A percentile compares a stretch with the other conserved stretches of the same genome.
Conservation (phyloP, 1,140 invertebrate genomes). For the Diabrotica virgifera region DNA sequence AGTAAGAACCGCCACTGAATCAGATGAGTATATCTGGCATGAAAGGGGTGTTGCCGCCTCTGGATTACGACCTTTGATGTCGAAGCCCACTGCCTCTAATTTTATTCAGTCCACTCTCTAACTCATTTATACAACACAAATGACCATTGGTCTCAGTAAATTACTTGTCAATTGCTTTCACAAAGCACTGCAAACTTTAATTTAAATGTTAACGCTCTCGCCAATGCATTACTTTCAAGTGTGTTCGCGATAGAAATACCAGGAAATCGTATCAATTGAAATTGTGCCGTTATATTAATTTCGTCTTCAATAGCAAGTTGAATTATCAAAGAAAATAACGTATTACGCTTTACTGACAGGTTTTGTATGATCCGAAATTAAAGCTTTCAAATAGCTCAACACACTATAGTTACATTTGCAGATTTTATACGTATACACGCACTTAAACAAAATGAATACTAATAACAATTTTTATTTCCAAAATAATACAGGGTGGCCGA, state of each 20-base stretch:
- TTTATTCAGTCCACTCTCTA: conserved; percentile 46
- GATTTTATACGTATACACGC: no score
- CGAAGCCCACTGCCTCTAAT: conserved; percentile 44
- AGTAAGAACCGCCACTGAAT: neutral
- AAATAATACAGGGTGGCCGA: no score
- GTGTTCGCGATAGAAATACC: neutral
- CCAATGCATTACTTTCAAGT: neutral
- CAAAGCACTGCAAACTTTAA: conserved; percentile 41
- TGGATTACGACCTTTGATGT: conserved; percentile 40
- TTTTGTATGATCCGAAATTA: no score
- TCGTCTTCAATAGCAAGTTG: no score
- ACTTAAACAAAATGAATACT: no score
- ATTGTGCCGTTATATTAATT: no score
- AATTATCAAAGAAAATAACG: no score
- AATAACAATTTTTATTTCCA: no score
- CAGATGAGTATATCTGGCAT: neutral
- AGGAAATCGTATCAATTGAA: no score
- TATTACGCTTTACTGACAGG: no score
- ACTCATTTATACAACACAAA: conserved; percentile 49
- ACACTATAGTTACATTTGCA: no score
- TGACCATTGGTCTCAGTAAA: conserved; percentile 49
- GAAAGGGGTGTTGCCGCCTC: conserved; percentile 4
- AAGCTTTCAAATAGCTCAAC: no score
- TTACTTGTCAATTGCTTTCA: conserved; percentile 49
- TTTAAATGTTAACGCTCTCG: conserved; percentile 39